These are phyloP conservation scores for Melikaiella ostensackeni DNA, from an alignment of 2,888 invertebrate genomes.

Conservation along the genomic window DNA sequence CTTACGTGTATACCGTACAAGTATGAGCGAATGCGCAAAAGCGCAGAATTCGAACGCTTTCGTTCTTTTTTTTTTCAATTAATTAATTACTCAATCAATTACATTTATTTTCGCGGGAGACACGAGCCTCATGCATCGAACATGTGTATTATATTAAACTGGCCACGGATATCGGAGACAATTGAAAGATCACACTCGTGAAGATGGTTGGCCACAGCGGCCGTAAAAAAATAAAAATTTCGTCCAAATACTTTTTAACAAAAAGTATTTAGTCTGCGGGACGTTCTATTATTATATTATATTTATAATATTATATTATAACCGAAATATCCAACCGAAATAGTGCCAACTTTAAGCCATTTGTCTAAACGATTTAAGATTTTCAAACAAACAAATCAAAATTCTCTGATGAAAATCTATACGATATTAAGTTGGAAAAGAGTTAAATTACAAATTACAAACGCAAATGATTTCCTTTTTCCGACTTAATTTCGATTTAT, in stretches of 20 bases:
- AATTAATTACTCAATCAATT: constrained; percentile 17
- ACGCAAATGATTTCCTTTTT: too few relatives aligned
- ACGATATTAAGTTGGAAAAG: too few relatives aligned
- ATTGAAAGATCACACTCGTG: constrained; percentile 19
- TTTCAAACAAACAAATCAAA: too few relatives aligned
- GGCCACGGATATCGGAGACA: constrained; percentile 37
- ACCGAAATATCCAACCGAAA: not conserved
- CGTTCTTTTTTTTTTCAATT: constrained; percentile 6
- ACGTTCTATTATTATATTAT: too few relatives aligned
- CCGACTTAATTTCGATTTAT: too few relatives aligned
- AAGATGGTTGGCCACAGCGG: constrained; percentile 21
- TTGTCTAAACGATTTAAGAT: not conserved
- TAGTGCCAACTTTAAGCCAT: not conserved
- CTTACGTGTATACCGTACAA: constrained; percentile 14
- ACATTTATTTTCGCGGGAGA: constrained; percentile 18
- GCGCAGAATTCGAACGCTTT: constrained; percentile 19
- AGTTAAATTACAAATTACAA: too few relatives aligned
- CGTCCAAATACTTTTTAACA: constrained; percentile 8
- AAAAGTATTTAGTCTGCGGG: constrained; percentile 1
- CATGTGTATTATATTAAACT: constrained; percentile 36
- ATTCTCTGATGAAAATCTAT: too few relatives aligned
- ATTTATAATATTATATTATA: not conserved
- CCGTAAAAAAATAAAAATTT: constrained; percentile 28
- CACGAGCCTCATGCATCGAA: constrained; percentile 27
- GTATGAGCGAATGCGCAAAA: constrained; percentile 33